Evolutionary conservation across 2,113 vertebrate genomes (phyloP).

Genomic region (Protobothrops mucrosquamatus): DNA sequence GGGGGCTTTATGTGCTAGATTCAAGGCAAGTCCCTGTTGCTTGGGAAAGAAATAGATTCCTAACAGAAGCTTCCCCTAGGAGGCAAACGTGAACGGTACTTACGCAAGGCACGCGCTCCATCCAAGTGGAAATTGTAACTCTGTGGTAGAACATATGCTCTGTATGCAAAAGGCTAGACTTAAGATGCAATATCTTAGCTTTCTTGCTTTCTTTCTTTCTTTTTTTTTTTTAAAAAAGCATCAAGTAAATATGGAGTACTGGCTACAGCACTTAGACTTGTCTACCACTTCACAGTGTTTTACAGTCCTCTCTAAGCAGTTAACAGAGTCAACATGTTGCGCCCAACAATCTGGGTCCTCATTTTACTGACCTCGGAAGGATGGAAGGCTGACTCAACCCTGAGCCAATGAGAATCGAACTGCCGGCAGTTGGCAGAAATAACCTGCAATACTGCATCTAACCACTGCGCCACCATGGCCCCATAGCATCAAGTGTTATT

Average conservation of each 20-base stretch:
- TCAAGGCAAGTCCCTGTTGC: not conserved
- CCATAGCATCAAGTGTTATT: not conserved
- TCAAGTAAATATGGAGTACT: not conserved
- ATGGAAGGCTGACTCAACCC: not conserved
- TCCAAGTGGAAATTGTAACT: not conserved
- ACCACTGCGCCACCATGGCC: not conserved
- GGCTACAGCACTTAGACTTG: not conserved
- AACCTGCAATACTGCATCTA: not conserved
- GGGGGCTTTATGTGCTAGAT: not conserved
- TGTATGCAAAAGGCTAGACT: not conserved
- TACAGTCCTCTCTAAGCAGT: not conserved
- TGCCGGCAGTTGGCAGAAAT: not conserved
- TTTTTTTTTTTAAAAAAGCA: not conserved
- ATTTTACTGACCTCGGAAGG: not conserved
- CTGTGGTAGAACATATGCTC: not conserved
- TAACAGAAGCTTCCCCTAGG: not conserved
- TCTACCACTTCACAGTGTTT: not conserved
- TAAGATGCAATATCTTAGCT: not conserved
- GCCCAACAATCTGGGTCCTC: not conserved
- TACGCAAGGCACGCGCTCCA: fast-evolving
- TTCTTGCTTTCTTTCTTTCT: not conserved
- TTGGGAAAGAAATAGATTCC: not conserved
- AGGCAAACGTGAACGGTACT: not conserved
- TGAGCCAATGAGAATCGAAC: not conserved
- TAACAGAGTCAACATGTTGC: not conserved